Evolutionary conservation across 2,113 vertebrate species (phyloP), one percentile per base, ranked within the genome.

Genomic region (Callocephalon fimbriatum): DNA sequence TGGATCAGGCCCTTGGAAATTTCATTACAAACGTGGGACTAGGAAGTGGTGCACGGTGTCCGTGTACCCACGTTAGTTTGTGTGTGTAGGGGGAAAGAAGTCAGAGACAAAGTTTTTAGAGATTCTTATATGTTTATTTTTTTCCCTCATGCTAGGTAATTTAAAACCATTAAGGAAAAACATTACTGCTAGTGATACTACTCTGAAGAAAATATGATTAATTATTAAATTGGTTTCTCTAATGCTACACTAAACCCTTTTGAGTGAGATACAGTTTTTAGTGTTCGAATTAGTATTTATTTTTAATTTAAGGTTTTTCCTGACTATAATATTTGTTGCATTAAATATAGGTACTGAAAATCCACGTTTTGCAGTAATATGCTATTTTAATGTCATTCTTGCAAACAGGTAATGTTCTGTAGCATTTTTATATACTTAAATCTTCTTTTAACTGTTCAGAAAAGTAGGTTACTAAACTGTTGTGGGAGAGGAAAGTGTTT

Each of bases 171-270:
- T 83, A 94, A 90, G 65, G 47, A 78, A 95, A 77, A 96, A 59
- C 80, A 70, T 88, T 93, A 87, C 50, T 94, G 73, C 22, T 94
- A 88, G 87, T 90, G 92, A 48, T 93, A 78, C 58, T 96, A 88
- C 50, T 87, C 17, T 94, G 77, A 96, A 95, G 77, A 95, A 96
- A 95, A 94, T 89, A 90, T 45, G 65, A 90, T 97, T 87, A 95
- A 96, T 96, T 89, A 95, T 96, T 96, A 91, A 96, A 88, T 77
- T 5, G 0, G 23, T 88, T 96, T 94, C 56, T 93, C 61, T 94
- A 93, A 90, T 86, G 75, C 68, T 95, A 40, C 42, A 20, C 53
- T 68, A 82, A 94, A 88, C 44, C 53, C 44, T 92, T 91, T 79
- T 25, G 58, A 94, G 54, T 77, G 58, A 58, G 40, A 81, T 86